phyloP scores from a whole-genome alignment of 1,140 invertebrate species.

The Planococcus citri region DNA sequence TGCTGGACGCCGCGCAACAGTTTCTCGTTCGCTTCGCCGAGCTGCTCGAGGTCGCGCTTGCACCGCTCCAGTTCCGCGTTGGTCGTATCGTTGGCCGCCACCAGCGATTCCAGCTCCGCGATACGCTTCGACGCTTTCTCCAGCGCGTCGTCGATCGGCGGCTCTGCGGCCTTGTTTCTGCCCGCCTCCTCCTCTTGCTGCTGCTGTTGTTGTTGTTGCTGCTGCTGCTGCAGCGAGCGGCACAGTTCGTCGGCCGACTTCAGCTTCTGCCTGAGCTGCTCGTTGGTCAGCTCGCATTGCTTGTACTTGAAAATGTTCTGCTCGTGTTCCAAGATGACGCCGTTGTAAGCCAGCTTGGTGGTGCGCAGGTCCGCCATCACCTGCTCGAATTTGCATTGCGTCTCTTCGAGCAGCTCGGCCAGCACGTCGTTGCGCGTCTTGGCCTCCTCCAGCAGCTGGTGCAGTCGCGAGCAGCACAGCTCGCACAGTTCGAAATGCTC shows the following conservation, averaged over 20 bases:
- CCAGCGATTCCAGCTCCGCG: neutral
- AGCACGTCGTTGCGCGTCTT: neutral
- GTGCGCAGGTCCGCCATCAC: neutral
- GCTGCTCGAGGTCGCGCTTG: neutral
- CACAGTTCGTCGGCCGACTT: neutral
- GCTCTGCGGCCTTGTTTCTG: neutral
- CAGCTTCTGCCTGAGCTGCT: neutral
- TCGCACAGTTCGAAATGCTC: conserved; percentile 8
- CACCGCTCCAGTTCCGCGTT: neutral
- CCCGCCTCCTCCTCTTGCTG: too few species aligned
- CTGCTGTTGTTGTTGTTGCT: too few species aligned
- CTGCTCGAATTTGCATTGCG: conserved; percentile 9
- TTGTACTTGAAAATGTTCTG: conserved; percentile 12
- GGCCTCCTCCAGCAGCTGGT: neutral
- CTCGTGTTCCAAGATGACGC: conserved; percentile 4
- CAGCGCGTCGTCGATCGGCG: neutral
- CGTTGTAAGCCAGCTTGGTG: neutral
- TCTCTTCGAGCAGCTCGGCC: neutral
- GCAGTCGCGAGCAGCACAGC: neutral
- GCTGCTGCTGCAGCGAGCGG: neutral
- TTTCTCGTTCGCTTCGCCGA: neutral
- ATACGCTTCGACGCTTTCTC: neutral
- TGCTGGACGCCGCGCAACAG: neutral
- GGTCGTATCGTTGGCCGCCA: neutral
- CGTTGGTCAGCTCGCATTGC: neutral